phyloP scores from a whole-genome alignment of 1,140 invertebrate species.

The Aphidius ervi region DNA sequence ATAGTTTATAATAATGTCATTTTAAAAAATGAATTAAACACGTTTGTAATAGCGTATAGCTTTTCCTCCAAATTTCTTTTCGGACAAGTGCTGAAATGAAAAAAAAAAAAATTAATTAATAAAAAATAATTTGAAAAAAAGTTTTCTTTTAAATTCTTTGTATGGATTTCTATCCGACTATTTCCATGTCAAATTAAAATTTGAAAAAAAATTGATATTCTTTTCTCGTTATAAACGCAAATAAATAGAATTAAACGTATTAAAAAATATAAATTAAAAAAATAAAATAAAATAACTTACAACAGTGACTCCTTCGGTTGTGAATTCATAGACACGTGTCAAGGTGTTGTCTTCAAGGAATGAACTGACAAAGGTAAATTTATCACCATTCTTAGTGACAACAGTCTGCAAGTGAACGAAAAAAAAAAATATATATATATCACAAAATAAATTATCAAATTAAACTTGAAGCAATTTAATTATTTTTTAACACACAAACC shows the following conservation, averaged over 20 bases:
- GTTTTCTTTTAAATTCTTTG: too few species aligned
- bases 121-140: conserved; percentile 1
- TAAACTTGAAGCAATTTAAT: conserved; percentile 23
- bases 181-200: too few species aligned
- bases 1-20: conserved; percentile 11
- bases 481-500: neutral
- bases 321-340: conserved; percentile 42
- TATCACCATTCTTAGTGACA: conserved; percentile 39
- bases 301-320: conserved; percentile 38
- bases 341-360: conserved; percentile 31
- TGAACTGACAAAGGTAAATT: conserved; percentile 38
- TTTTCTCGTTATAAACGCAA: neutral
- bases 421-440: neutral
- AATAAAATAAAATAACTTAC: conserved; percentile 32
- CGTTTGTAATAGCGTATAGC: conserved; percentile 40
- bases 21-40: conserved; percentile 33
- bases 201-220: too few species aligned
- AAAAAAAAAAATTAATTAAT: conserved; percentile 14
- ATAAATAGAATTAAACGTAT: neutral
- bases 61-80: conserved; percentile 31
- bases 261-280: neutral
- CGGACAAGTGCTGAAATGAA: conserved; percentile 36
- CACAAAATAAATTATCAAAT: neutral
- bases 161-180: too few species aligned
- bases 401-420: conserved; percentile 36